Evolutionary conservation across 2,113 vertebrate genomes (phyloP), one percentile per base, ranked within the genome.

Genomic region (Sebastes fasciatus): DNA sequence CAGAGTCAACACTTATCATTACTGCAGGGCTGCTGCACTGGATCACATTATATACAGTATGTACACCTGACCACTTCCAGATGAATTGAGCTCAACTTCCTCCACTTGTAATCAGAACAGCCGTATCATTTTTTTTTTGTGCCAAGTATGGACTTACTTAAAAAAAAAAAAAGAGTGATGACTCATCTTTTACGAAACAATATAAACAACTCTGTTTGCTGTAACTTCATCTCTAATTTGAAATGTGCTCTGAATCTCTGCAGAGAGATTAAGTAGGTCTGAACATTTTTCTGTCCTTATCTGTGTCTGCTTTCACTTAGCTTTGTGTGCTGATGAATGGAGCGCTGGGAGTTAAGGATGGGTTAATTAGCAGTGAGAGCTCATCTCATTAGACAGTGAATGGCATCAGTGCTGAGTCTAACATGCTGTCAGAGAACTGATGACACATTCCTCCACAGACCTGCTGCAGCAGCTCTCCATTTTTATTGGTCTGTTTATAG

Each of bases 371-470:
- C 91, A 90, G 67, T 55, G 74, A 91, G 87, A 68, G 88, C 89
- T 88, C 89, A 89, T 93, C 91, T 92, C 88, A 93, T 93, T 92
- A 94, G 93, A 90, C 89, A 68, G 77, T 89, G 88, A 89, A 82
- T 72, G 88, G 79, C 83, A 85, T 69, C 78, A 73, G 74, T 84
- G 86, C 88, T 88, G 87, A 89, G 84, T 88, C 70, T 71, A 81
- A 85, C 85, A 74, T 67, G 77, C 79, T 80, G 82, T 83, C 87
- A 83, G 83, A 91, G 85, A 80, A 74, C 83, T 82, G 86, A 91
- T 89, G 89, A 85, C 88, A 92, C 86, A 88, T 91, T 94, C 92
- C 85, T 89, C 85, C 54, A 79, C 75, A 88, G 79, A 88, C 77
- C 86, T 83, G 85, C 83, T 58, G 74, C 82, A 81, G 76, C 77